Evolutionary conservation across 2,797 vertebrate species (phyloP), one percentile per base, ranked within the genome.

Genomic region (Pyrocephalus nanus): DNA sequence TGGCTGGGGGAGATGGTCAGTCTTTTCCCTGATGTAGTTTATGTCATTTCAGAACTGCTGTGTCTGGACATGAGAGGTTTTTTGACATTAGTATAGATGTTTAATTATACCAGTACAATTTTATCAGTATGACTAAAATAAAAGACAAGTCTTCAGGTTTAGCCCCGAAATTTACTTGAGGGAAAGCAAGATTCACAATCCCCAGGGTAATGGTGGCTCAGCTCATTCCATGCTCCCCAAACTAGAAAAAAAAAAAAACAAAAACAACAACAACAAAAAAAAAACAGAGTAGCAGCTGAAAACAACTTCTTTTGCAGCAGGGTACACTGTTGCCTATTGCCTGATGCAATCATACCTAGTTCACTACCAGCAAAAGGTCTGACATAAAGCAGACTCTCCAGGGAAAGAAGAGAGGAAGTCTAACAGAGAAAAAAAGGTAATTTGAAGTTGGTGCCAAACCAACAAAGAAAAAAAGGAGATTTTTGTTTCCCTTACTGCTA

Each of bases 101-200:
- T 92, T 94, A 96, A 94, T 89, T 95, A 74, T 47, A 67, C 34
- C 40, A 74, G 26, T 13, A 67, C 50, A 61, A 65, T 94, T 92
- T 64, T 77, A 91, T 65, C n/a, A 29, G 18, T 64, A 38, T 38
- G 50, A 77, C 72, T 93, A 51, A 72, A 93, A 85, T 26, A 93
- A 81, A 87, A 92, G 72, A 82, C 17, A 53, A 92, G 45, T 8
- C 80, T 67, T 92, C 84, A 77, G 42, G 60, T 91, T 92, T 95
- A 87, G 67, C 64, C 78, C 85, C 40, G 47, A 77, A 67, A 85
- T 80, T 60, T 91, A 88, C 83, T 23, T 30, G 62, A 92, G 71
- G 43, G 47, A 91, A 64, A 69, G 66, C 73, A 50, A 80, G 57
- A 91, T 47, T 89, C 74, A 57, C 38, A 85, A 2, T 87, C 84